Base-by-base conservation (phyloP, 1,140 invertebrate species). In the Aphelinus certus region DNA sequence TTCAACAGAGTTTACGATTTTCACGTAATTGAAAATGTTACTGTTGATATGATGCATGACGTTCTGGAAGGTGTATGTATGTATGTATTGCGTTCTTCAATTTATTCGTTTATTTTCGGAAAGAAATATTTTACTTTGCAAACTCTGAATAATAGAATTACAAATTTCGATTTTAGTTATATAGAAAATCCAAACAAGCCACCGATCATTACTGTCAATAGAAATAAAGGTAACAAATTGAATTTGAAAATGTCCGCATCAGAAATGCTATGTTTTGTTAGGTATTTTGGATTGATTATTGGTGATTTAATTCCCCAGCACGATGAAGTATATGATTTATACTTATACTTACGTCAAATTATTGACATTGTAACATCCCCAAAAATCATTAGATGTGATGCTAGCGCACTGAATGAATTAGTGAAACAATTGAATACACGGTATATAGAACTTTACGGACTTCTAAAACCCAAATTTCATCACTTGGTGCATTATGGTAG, bases 281-380 rank as follows among this genome's bases (percentile, higher is more conserved):
- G 68, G 60, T 78, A 82, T 76, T 81, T 82, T 61, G 69, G 77
- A 2, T 67, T 82, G 47, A 72, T 81, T 7, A 63, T 83, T 42
- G 81, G 77, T 43, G 72, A 82, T 68, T 51, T 75, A n/a, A 60
- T 81, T 62, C 66, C 63, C 10, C 67, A 76, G 73, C n/a, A 71
- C 70, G 62, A 80, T 72, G 53, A 75, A 45, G 45, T 65, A 47
- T 82, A 77, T 77, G 42, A 67, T 7, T 72, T 79, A 48, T 79
- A 79, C 67, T 53, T 75, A 55, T 43, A 56, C 5, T 61, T 81
- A 60, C 58, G 80, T 49, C 47, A 78, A 63, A 72, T 80, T 7
- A 71, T 78, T 45, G 63, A 76, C 47, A 78, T 80, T 43, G 4
- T 26, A 53, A 53, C 51, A 6, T 53, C 51, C 4, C 51, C 51